Percentiles rank a stretch among this genome's conserved stretches.
phyloP scores from a whole-genome alignment of 1,140 invertebrate species.

The Brachionus plicatilis region DNA sequence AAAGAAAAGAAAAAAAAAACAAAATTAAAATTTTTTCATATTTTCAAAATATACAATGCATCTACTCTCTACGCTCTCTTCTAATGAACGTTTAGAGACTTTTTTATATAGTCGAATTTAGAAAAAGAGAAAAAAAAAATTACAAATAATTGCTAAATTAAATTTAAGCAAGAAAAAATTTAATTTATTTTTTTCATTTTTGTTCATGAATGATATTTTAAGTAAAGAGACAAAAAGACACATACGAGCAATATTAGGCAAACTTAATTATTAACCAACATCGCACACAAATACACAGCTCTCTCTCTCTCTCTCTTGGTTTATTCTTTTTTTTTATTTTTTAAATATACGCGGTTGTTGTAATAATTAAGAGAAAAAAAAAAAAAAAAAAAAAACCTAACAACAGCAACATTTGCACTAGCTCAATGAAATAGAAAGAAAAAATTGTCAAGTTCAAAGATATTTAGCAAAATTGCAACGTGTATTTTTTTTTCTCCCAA shows the following conservation, averaged over 20 bases:
- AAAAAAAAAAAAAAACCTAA: background rate
- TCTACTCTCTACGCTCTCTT: background rate
- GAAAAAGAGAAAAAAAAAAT: background rate
- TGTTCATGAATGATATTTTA: slow-evolving; percentile 27
- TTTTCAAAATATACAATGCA: slow-evolving; percentile 9
- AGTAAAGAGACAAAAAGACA: background rate
- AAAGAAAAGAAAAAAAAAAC: too few species aligned
- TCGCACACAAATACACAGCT: background rate
- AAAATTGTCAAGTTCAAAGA: background rate
- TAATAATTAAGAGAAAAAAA: background rate
- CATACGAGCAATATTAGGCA: too few species aligned
- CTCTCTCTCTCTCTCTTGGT: too few species aligned
- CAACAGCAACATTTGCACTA: background rate
- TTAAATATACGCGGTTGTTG: too few species aligned
- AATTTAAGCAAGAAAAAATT: background rate
- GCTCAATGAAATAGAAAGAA: background rate
- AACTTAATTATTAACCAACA: background rate
- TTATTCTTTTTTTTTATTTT: too few species aligned
- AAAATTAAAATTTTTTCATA: background rate
- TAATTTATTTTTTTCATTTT: background rate
- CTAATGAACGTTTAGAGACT: background rate
- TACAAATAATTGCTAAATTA: slow-evolving; percentile 35
- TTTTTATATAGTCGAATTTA: background rate
- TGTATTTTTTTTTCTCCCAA: background rate
- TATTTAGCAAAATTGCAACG: slow-evolving; percentile 8